Evolutionary conservation across 2,797 vertebrate genomes (phyloP).

Genomic region (Falco rusticolus): DNA sequence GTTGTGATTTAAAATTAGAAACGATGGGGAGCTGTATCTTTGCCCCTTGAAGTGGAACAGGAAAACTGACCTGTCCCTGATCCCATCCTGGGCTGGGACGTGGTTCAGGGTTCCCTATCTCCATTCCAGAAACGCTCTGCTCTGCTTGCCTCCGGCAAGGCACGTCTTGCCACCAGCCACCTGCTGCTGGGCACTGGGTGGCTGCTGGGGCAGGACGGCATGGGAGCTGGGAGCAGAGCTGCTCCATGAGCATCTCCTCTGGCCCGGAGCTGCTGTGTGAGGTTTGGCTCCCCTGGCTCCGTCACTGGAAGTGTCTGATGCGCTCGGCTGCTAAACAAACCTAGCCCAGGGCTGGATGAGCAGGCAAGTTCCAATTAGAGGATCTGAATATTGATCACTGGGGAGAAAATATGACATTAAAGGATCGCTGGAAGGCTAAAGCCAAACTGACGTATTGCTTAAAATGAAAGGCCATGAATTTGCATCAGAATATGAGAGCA

Average conservation of each 20-base stretch:
- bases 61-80: neutral
- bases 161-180: neutral
- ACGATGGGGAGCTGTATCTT: neutral
- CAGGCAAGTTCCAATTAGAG: neutral
- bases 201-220: neutral
- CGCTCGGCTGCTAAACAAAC: neutral
- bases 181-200: accelerated
- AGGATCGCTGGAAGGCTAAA: neutral
- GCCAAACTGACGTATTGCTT: neutral
- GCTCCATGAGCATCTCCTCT: neutral
- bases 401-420: neutral
- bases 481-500: neutral
- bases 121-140: neutral
- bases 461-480: neutral
- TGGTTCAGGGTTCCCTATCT: neutral
- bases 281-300: neutral
- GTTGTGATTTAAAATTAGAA: neutral
- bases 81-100: accelerated
- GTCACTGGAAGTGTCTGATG: neutral
- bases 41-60: neutral
- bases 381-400: neutral
- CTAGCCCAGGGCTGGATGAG: neutral
- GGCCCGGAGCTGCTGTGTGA: neutral
- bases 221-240: neutral
- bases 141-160: neutral